phyloP scores from a whole-genome alignment of 2,797 vertebrate species.

The Cuniculus paca region DNA sequence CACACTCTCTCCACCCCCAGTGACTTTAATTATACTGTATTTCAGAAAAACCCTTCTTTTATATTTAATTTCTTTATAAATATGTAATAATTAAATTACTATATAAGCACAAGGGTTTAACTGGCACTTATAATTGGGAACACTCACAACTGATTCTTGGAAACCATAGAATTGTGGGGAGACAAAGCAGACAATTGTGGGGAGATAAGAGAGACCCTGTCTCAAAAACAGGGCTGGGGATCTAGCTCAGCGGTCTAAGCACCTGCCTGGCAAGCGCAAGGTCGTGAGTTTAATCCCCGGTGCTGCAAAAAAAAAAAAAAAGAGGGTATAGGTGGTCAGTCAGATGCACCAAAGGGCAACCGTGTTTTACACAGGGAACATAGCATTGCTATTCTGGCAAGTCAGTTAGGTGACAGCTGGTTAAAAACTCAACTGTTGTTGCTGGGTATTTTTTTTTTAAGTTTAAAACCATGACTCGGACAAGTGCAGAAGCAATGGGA shows the following conservation, averaged over 20 bases:
- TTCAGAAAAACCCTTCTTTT: constrained; percentile 29
- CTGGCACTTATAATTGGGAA: neutral
- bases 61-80: constrained; percentile 34
- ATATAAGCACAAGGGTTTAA: constrained; percentile 4
- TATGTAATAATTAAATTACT: constrained; percentile 1
- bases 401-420: neutral
- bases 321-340: no score
- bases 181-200: neutral
- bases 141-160: neutral
- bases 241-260: no score
- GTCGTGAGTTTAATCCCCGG: no score
- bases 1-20: neutral
- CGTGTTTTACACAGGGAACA: neutral
- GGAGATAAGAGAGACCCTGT: no score
- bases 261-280: no score
- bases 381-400: neutral
- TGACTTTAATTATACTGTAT: neutral
- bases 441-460: neutral
- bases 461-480: neutral
- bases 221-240: no score
- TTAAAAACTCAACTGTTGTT: neutral
- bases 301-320: no score
- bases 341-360: accelerated
- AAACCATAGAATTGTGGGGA: neutral
- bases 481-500: neutral